Conservation (phyloP, 2,888 invertebrate species). For the Protophormia terraenovae region DNA sequence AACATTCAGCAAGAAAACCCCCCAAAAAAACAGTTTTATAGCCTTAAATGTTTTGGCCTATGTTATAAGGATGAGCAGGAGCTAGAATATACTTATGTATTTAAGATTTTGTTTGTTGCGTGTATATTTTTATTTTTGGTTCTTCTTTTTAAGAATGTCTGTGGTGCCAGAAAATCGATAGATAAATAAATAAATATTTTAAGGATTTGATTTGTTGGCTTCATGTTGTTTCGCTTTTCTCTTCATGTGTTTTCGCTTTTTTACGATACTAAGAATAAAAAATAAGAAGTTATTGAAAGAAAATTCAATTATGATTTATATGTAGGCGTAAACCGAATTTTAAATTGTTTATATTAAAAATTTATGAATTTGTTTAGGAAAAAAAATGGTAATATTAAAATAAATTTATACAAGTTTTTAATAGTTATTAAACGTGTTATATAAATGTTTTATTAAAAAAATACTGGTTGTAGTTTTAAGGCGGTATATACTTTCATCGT, state of each 20-base stretch:
- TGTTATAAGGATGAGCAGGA: no score
- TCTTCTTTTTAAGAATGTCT: not conserved
- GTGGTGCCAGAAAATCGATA: constrained; percentile 3
- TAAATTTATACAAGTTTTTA: no score
- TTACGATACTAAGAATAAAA: not conserved
- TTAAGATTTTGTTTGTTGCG: not conserved
- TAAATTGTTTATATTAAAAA: constrained; percentile 5
- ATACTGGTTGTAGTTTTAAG: no score
- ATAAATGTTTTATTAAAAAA: not conserved
- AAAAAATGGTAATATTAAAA: no score
- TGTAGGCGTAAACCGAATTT: constrained; percentile 2
- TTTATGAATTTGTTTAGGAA: not conserved
- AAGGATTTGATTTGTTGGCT: constrained; percentile 3
- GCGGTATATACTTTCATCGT: no score
- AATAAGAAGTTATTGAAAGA: not conserved
- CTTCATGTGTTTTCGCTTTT: not conserved
- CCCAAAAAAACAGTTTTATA: no score
- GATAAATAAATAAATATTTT: constrained; percentile 19
- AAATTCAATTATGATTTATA: constrained; percentile 16
- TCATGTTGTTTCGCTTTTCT: not conserved
- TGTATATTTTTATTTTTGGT: not conserved
- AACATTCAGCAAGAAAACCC: not conserved
- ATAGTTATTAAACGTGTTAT: not conserved
- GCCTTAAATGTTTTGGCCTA: no score
- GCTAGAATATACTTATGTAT: not conserved